Evolutionary conservation across 1,140 invertebrate species (phyloP).

Genomic region (Pseudomyrmex sp.): DNA sequence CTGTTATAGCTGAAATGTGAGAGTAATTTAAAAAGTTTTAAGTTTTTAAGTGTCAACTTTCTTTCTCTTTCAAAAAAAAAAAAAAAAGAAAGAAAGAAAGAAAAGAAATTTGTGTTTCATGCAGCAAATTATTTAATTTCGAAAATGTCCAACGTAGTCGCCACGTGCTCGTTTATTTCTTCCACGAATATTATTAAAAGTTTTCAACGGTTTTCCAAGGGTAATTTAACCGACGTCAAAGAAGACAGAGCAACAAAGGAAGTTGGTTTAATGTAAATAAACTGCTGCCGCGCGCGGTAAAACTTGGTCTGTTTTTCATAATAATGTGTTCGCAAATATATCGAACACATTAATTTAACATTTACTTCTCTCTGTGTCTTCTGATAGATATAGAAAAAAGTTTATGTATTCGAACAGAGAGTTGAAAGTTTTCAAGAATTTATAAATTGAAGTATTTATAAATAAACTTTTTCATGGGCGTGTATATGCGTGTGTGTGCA

Average conservation of each 20-base stretch:
- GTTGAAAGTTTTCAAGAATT: not conserved
- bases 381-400: no score
- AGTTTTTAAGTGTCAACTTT: not conserved
- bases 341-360: conserved; percentile 25
- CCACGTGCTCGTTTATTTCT: conserved; percentile 44
- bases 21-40: conserved; percentile 14
- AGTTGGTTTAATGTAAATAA: conserved; percentile 51
- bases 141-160: conserved; percentile 32
- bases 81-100: not conserved
- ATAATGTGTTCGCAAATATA: conserved; percentile 35
- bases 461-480: not conserved
- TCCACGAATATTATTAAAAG: conserved; percentile 48
- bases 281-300: not conserved
- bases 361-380: not conserved
- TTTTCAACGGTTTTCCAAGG: conserved; percentile 52
- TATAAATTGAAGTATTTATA: conserved; percentile 17
- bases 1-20: not conserved
- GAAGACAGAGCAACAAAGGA: conserved; percentile 45
- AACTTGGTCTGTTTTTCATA: conserved; percentile 6
- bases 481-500: no score
- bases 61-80: not conserved
- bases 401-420: no score
- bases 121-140: conserved; percentile 53
- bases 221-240: conserved; percentile 54
- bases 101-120: conserved; percentile 9